phyloP scores from a whole-genome alignment of 2,888 invertebrate species.

The Abrostola tripartita region DNA sequence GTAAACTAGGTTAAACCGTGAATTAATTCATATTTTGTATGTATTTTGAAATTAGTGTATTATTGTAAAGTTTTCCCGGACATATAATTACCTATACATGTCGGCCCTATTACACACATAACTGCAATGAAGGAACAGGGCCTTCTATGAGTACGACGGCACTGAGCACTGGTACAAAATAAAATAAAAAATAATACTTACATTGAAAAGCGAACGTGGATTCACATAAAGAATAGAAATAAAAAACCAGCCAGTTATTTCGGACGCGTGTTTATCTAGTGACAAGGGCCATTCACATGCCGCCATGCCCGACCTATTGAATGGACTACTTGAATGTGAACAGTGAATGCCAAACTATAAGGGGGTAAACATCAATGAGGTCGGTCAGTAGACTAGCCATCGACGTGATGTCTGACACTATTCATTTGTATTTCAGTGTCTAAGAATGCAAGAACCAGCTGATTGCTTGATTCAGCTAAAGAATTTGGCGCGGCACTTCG shows the following conservation, averaged over 20 bases:
- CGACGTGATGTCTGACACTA: constrained; percentile 13
- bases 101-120: neutral
- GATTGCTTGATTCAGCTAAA: constrained; percentile 38
- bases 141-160: constrained; percentile 10
- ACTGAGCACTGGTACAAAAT: constrained; percentile 35
- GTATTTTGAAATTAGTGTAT: no score
- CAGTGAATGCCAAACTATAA: constrained; percentile 37
- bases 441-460: constrained; percentile 31
- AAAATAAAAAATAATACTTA: constrained; percentile 41
- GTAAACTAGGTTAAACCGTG: no score
- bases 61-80: no score
- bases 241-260: constrained; percentile 42
- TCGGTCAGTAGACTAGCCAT: constrained; percentile 22
- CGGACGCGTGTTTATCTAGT: constrained; percentile 46
- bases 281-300: constrained; percentile 50
- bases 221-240: constrained; percentile 32
- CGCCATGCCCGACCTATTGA: constrained; percentile 34
- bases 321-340: constrained; percentile 37
- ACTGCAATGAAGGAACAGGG: constrained; percentile 2
- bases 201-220: constrained; percentile 35
- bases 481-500: constrained; percentile 27
- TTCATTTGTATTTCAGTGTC: constrained; percentile 23
- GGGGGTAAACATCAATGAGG: constrained; percentile 25
- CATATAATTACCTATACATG: no score
- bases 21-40: no score